Percentiles rank a stretch among this genome's conserved stretches.
These are phyloP conservation scores for Drosophila chauvacae DNA, from an alignment of 1,140 invertebrate genomes.

Conservation along the genomic window DNA sequence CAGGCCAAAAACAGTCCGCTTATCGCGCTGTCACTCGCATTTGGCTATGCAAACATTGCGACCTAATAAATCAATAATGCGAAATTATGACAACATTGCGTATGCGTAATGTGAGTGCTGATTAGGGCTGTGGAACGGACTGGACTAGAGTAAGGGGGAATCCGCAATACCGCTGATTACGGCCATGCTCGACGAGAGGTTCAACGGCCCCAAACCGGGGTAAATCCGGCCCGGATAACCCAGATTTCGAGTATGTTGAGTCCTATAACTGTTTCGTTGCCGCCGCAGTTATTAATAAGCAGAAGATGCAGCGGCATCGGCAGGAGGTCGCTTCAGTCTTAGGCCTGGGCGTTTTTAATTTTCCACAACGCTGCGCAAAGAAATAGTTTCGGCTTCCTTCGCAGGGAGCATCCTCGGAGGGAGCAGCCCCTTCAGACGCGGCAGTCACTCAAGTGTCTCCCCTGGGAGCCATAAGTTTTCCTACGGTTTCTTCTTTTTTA, in stretches of 20 bases:
- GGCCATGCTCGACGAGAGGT: conserved; percentile 2
- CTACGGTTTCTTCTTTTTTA: not conserved
- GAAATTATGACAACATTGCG: conserved; percentile 57
- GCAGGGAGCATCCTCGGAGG: conserved; percentile 4
- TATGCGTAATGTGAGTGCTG: conserved; percentile 65
- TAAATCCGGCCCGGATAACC: conserved; percentile 32
- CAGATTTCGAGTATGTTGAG: conserved; percentile 52
- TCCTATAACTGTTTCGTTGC: conserved; percentile 66
- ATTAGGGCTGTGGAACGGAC: conserved; percentile 30
- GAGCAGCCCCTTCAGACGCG: conserved; percentile 22
- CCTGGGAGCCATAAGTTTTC: conserved; percentile 70
- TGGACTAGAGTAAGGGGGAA: not conserved
- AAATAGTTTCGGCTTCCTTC: conserved; percentile 73
- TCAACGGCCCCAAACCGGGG: conserved; percentile 26
- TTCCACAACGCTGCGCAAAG: conserved; percentile 83
- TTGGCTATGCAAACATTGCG: conserved; percentile 35
- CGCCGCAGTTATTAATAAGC: conserved; percentile 74
- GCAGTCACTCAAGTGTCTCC: conserved; percentile 80
- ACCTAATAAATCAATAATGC: conserved; percentile 69
- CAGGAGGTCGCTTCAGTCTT: conserved; percentile 33
- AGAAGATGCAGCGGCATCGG: conserved; percentile 35
- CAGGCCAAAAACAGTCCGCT: conserved; percentile 42
- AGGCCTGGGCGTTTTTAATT: conserved; percentile 72
- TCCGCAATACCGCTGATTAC: conserved; percentile 1
- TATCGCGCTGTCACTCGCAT: conserved; percentile 53